These are phyloP conservation scores for Haliclystus octoradiatus DNA, from an alignment of 30 jellyfish, hydroid and myxozoan genomes.

Conservation along the genomic window DNA sequence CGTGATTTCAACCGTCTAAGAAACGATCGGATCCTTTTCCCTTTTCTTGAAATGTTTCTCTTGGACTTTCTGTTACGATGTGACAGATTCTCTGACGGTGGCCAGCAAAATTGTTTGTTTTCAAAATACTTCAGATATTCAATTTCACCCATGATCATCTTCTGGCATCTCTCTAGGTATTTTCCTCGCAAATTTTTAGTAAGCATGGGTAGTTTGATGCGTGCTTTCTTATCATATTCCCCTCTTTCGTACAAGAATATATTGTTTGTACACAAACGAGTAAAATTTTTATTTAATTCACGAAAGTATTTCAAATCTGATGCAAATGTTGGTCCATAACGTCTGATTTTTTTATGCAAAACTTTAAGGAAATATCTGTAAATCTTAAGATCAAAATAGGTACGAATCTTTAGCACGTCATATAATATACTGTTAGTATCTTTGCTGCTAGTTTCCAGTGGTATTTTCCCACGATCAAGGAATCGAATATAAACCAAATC, in stretches of 20 bases:
- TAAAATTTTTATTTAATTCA: slow-evolving; percentile 35
- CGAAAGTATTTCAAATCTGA: slow-evolving; percentile 62
- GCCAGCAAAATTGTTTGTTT: slow-evolving; percentile 44
- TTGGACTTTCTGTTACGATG: too few relatives aligned
- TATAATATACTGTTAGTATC: slow-evolving; percentile 9
- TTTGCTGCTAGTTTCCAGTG: too few relatives aligned
- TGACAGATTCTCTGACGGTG: too few relatives aligned
- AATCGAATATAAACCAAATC: slow-evolving; percentile 66
- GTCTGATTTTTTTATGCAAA: slow-evolving; percentile 46
- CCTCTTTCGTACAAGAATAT: too few relatives aligned
- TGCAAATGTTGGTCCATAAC: slow-evolving; percentile 63
- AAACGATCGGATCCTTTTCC: too few relatives aligned
- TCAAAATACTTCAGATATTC: slow-evolving; percentile 66
- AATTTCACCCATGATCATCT: slow-evolving; percentile 60
- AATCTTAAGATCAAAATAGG: slow-evolving; percentile 53
- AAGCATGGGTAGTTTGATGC: slow-evolving; percentile 36
- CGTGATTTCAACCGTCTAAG: too few relatives aligned
- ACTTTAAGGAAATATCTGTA: slow-evolving; percentile 55
- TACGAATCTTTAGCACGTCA: slow-evolving; percentile 43
- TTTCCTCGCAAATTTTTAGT: slow-evolving; percentile 51
- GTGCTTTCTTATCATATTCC: too few relatives aligned
- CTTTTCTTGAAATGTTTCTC: too few relatives aligned
- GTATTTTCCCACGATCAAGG: slow-evolving; percentile 44
- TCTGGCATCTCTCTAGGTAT: slow-evolving; percentile 57
- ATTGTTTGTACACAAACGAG: too few relatives aligned